Base-by-base conservation (phyloP, 2,797 vertebrate genomes). In the Potorous gilbertii region DNA sequence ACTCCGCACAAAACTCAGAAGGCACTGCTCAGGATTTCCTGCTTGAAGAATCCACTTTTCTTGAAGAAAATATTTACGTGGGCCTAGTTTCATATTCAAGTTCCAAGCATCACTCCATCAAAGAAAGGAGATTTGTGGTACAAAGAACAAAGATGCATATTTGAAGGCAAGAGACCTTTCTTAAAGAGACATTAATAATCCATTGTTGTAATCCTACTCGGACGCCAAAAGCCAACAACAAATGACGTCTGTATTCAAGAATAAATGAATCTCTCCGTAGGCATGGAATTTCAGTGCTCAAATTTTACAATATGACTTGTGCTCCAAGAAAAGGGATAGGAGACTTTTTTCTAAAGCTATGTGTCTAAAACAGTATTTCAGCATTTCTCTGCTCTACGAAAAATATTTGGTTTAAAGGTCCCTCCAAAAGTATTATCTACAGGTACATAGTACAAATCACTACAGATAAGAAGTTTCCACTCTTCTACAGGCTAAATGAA, bases 41-140 rank as follows among this genome's bases (percentile, higher is more conserved):
- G 81, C 50, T 87, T 6, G 90, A 92, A 55, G 52, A 91, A 91
- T 94, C 8, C 28, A 89, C 52, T 50, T 89, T 92, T 93, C 59
- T 90, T 90, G 24, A 16, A 90, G 91, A 55, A 59, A 93, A 28
- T 94, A 96, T 54, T 56, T 93, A 54, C 27, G 55, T 54, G 90
- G 66, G 54, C 89, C 5, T 89, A 56, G 55, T 59, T 81, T 55
- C 54, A 90, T 59, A 55, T 90, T 92, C n/a, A 66, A 93, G 74
- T 90, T 50, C 91, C 74, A 54, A n/a, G 34, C 89, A 27, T 92
- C 74, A 46, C 90, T 54, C 50, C 90, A 40, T 92, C 89, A 21
- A 93, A 87, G 74, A 87, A 46, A 81, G 18, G 40, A 87, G 74
- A 46, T 87, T 87, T 87, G 40, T 50, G 40, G 40, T 27, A 87